Base-by-base conservation (phyloP, 2,113 vertebrate genomes). In the Andinoacara biseriatus region DNA sequence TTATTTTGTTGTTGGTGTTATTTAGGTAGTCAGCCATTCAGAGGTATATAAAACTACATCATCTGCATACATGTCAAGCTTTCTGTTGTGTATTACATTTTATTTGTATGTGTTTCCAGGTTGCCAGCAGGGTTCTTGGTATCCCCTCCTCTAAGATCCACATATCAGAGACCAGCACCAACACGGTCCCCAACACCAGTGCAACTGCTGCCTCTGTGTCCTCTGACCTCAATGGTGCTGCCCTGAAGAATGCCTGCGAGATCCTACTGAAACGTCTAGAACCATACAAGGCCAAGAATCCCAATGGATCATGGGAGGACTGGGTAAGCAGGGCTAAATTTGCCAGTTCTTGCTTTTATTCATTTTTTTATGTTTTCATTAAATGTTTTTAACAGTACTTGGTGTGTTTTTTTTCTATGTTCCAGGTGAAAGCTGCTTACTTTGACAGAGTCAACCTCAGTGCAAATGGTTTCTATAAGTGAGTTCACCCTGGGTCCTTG, bases 111-210 rank as follows among this genome's bases (percentile, higher is more conserved):
- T 63, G 26, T 26, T 6, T 74, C 2, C 93, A 99, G 98, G 96
- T 99, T 67, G 98, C 98, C 87, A 97, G 98, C 94, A 95, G 88
- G 61, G 93, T 94, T 46, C 93, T 99, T 86, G 96, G 95, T 46
- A 94, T 99, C 29, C 94, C 97, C 33, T 94, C 76, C 33, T 96
- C 96, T 67, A 97, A 96, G 93, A 97, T 99, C 75, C 91, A 96
- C 88, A 97, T 99, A 93, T 96, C 96, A 2, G 98, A 99, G 95
- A 99, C 98, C 1, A 98, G 97, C 95, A 99, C 98, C n/a, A 97
- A 95, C 87, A 98, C 97, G 0, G 98, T 99, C 9, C 97, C 98
- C 57, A 99, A 99, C 60, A 94, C 97, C 8, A 98, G 98, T 61
- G 96, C 98, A 0, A 99, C 98, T 0, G 98, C 98, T 0, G 98